Evolutionary conservation across 2,888 invertebrate species (phyloP).

Genomic region (Horisme vitalbata): DNA sequence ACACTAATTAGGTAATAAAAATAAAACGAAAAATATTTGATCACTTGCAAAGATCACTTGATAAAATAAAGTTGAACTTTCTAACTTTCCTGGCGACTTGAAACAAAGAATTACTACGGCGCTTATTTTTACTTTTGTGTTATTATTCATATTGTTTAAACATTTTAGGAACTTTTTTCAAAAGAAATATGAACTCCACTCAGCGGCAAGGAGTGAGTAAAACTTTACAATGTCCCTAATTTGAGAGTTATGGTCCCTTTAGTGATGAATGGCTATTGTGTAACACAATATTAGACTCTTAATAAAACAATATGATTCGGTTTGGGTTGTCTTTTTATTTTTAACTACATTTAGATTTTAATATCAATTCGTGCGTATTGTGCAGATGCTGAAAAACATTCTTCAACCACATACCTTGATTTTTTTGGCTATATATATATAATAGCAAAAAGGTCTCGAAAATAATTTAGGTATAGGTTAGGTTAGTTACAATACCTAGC

Average conservation of each 20-base stretch:
- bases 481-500: conserved; percentile 40
- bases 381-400: too few relatives aligned
- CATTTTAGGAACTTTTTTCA: conserved; percentile 16
- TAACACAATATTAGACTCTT: conserved; percentile 51
- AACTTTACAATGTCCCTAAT: conserved; percentile 73
- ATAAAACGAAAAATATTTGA: too few relatives aligned
- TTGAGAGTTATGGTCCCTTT: conserved; percentile 60
- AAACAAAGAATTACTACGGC: background rate
- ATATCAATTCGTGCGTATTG: too few relatives aligned
- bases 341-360: too few relatives aligned
- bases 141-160: conserved; percentile 1
- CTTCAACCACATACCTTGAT: too few relatives aligned
- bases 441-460: conserved; percentile 35
- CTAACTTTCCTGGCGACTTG: background rate
- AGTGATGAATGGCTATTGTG: conserved; percentile 66
- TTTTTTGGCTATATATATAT: too few relatives aligned
- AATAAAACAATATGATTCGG: conserved; percentile 18
- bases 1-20: too few relatives aligned
- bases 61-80: too few relatives aligned
- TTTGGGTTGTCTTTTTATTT: background rate
- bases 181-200: conserved; percentile 56
- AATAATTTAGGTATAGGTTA: too few relatives aligned
- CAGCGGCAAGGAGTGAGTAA: conserved; percentile 59
- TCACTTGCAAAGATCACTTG: too few relatives aligned
- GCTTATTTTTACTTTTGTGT: background rate